Evolutionary conservation across 2,888 invertebrate species (phyloP).

Genomic region (Agonopterix alstromeriana): DNA sequence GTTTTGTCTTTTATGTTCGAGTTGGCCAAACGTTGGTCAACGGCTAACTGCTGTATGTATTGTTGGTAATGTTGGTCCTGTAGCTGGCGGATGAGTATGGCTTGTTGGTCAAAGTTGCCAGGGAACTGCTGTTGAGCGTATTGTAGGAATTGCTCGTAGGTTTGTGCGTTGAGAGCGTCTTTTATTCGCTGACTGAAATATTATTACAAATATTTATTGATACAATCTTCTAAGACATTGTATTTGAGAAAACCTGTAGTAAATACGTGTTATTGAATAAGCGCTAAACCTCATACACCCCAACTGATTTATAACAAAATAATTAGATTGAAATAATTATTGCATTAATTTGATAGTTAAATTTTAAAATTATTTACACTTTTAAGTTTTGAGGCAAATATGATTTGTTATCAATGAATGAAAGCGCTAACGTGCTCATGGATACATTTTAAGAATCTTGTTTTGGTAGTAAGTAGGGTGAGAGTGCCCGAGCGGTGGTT

Average conservation of each 20-base stretch:
- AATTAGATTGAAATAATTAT: no score
- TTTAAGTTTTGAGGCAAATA: no score
- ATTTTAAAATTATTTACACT: no score
- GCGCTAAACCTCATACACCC: no score
- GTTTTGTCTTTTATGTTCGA: constrained; percentile 40
- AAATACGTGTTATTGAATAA: no score
- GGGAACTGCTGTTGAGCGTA: constrained; percentile 97
- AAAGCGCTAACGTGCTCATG: no score
- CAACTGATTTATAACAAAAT: no score
- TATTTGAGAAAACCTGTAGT: not conserved
- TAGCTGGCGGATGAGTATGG: constrained; percentile 92
- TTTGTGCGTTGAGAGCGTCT: constrained; percentile 97
- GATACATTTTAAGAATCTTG: no score
- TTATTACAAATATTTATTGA: not conserved
- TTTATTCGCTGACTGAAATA: constrained; percentile 87
- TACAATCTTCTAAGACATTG: not conserved
- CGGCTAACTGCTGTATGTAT: constrained; percentile 95
- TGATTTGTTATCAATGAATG: no score
- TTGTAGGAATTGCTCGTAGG: constrained; percentile 88
- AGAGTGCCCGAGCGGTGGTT: no score
- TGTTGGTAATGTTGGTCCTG: constrained; percentile 99
- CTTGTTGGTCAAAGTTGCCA: constrained; percentile 93
- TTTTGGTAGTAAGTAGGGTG: no score
- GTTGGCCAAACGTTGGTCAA: constrained; percentile 58
- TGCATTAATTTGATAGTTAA: no score